Evolutionary conservation across 2,888 invertebrate genomes (phyloP).

Genomic region (Lycia hirtaria): DNA sequence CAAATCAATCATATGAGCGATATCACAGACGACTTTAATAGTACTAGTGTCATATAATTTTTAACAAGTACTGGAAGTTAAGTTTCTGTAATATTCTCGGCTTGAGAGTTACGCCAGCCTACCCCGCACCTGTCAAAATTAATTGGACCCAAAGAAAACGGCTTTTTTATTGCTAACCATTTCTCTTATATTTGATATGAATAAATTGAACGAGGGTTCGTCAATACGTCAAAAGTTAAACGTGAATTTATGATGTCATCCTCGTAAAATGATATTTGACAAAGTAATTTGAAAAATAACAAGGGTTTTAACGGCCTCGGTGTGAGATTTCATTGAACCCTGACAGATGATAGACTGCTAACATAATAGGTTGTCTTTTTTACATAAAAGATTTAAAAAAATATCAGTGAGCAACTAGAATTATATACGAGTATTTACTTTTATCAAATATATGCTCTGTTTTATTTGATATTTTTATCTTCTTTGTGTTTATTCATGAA

Average conservation of each 20-base stretch:
- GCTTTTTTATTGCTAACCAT: constrained; percentile 33
- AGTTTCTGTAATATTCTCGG: neutral
- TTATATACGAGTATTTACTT: no score
- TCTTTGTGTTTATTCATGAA: no score
- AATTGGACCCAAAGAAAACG: constrained; percentile 46
- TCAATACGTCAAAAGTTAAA: constrained; percentile 34
- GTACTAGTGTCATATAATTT: no score
- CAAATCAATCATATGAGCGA: no score
- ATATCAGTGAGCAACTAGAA: no score
- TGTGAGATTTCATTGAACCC: constrained; percentile 5
- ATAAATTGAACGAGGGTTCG: constrained; percentile 35
- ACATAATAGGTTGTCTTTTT: neutral
- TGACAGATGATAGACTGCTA: neutral
- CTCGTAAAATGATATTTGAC: constrained; percentile 29
- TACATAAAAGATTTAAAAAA: neutral
- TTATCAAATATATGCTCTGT: no score
- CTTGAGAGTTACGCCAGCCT: constrained; percentile 6
- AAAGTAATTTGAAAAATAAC: constrained; percentile 26
- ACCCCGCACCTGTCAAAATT: constrained; percentile 45
- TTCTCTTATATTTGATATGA: constrained; percentile 37
- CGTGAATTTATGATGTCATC: constrained; percentile 23
- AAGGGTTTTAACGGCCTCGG: constrained; percentile 9
- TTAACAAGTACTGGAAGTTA: neutral
- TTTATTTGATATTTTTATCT: no score
- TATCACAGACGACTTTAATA: no score